A percentile compares a stretch with the other conserved stretches of the same genome.
Evolutionary conservation across 2,888 invertebrate species (phyloP).

Genomic region (Sturmia bella): DNA sequence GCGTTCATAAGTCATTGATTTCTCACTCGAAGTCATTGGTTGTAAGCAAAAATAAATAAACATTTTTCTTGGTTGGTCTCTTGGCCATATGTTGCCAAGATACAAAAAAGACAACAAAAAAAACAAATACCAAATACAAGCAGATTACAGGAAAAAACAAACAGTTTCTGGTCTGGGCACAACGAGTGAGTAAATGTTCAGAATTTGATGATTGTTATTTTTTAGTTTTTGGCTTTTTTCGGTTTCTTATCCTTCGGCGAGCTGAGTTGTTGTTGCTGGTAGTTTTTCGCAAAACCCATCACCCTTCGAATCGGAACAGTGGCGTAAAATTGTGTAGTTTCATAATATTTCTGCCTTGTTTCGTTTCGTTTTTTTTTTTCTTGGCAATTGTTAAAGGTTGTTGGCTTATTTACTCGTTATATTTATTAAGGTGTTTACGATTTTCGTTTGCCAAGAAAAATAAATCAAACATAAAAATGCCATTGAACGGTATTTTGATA

Average conservation of each 20-base stretch:
- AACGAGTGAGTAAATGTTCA: conserved; percentile 45
- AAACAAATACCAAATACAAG: background rate
- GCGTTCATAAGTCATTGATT: conserved; percentile 45
- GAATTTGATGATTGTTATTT: conserved; percentile 66
- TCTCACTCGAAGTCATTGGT: conserved; percentile 31
- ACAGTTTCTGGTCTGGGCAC: conserved; percentile 2
- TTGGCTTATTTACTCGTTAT: conserved; percentile 62
- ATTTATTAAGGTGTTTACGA: conserved; percentile 69
- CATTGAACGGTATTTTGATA: conserved; percentile 56
- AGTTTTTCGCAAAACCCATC: background rate
- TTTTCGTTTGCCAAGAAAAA: conserved; percentile 59
- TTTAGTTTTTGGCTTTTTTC: conserved; percentile 33
- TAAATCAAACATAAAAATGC: conserved; percentile 63
- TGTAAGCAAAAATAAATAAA: conserved; percentile 16
- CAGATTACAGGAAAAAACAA: conserved; percentile 62
- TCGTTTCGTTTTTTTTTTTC: background rate
- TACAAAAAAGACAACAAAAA: too few species aligned
- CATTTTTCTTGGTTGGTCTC: conserved; percentile 6
- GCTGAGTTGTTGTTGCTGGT: background rate
- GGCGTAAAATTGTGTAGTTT: conserved; percentile 24
- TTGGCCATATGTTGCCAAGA: conserved; percentile 67
- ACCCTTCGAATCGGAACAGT: conserved; percentile 17
- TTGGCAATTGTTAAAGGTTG: conserved; percentile 64
- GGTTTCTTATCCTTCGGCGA: background rate
- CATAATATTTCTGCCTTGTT: conserved; percentile 1